Evolutionary conservation across 2,113 vertebrate species (phyloP), one percentile per base, ranked within the genome.

Genomic region (Monarcha castaneiventris): DNA sequence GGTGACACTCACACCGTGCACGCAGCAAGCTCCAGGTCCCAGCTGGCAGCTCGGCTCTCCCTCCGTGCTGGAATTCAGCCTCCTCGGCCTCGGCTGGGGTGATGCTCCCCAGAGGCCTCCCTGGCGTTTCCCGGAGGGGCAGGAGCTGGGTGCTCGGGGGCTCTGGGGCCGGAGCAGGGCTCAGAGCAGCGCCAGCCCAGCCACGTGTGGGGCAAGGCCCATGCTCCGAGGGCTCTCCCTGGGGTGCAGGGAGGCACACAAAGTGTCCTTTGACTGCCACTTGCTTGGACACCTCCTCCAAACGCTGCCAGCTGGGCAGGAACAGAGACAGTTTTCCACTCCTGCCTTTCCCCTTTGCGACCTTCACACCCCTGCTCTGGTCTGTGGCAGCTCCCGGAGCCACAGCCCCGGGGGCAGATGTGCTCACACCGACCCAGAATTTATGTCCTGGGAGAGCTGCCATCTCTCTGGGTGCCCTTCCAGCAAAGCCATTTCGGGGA

Each of bases 41-140:
- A 85, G 94, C 93, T 90, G 93, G 89, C 77, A 41, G 92, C 84
- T 64, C 54, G 6, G 91, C 93, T 82, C 33, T 76, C 74, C 56
- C 17, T 43, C 35, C 6, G 59, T 13, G 52, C 1, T 72, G 74
- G 74, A 62, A 35, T 56, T 62, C 81, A 72, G 13, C 74, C 69
- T 78, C 54, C 44, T 21, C 10, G 39, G 88, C 3, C 7, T 44
- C 63, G 3, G 25, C 41, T 62, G 85, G 81, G 87, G 33, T 29
- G 67, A 48, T 8, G 52, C 27, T 96, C 84, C 75, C 84, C 71
- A 52, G 74, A 69, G 55, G 21, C 35, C 77, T 62, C 49, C 37
- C 35, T 37, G 41, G 33, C 13, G 6, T 41, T 81, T 7, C 84
- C 74, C 44, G 11, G n/a, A 66, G 85, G 87, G 52, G 35, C 20